Evolutionary conservation across 2,113 vertebrate species (phyloP).

Genomic region (Hyla sarda): DNA sequence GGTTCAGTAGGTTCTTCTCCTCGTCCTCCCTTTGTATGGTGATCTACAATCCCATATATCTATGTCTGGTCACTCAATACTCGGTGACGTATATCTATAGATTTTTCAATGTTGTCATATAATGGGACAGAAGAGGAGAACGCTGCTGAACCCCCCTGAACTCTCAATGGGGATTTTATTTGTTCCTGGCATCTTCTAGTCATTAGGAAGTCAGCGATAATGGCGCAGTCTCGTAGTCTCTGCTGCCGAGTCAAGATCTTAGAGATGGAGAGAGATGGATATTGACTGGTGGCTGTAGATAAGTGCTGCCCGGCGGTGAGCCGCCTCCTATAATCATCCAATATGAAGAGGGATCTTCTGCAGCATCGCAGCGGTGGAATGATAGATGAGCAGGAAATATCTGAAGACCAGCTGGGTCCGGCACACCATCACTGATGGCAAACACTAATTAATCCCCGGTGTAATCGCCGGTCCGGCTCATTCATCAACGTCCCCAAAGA

Average conservation of each 20-base stretch:
- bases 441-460: constrained; percentile 59
- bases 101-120: neutral
- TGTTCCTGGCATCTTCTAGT: neutral
- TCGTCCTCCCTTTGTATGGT: neutral
- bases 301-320: constrained; percentile 20
- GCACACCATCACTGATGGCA: constrained; percentile 48
- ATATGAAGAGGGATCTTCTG: constrained; percentile 45
- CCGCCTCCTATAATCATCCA: constrained; percentile 27
- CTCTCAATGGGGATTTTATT: neutral
- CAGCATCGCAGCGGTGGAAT: constrained; percentile 28
- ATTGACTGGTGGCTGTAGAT: constrained; percentile 32
- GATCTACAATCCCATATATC: neutral
- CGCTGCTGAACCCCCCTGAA: neutral
- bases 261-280: constrained; percentile 5
- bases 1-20: neutral
- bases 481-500: constrained; percentile 49
- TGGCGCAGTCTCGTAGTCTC: neutral
- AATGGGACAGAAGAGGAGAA: too few species aligned
- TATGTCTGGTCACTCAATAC: neutral
- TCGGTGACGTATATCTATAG: neutral
- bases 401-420: constrained; percentile 42
- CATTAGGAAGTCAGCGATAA: neutral
- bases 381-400: constrained; percentile 47
- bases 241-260: neutral
- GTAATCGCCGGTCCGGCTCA: constrained; percentile 51